Conservation (phyloP, 2,888 invertebrate genomes). For the Alsophila aescularia region DNA sequence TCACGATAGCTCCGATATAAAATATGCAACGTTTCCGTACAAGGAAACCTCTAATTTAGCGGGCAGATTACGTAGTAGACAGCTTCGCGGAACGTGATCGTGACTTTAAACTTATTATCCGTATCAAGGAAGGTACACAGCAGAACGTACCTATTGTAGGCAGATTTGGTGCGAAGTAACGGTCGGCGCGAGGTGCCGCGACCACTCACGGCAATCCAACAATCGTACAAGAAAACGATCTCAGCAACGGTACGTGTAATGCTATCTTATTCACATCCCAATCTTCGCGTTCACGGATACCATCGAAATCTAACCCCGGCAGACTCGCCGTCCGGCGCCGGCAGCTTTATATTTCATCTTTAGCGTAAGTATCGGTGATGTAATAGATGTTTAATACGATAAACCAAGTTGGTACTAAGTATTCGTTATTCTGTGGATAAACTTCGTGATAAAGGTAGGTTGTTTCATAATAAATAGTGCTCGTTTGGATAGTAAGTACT, state of each 20-base stretch:
- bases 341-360: constrained; percentile 37
- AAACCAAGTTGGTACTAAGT: no score
- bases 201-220: constrained; percentile 56
- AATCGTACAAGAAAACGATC: constrained; percentile 66
- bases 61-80: constrained; percentile 71
- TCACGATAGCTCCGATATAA: constrained; percentile 39
- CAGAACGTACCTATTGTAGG: constrained; percentile 74
- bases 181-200: constrained; percentile 51
- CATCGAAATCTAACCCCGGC: constrained; percentile 19
- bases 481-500: background rate
- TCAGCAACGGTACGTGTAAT: constrained; percentile 71
- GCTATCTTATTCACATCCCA: constrained; percentile 71
- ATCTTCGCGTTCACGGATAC: constrained; percentile 52
- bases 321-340: constrained; percentile 22
- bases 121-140: constrained; percentile 72
- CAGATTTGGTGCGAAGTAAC: constrained; percentile 81
- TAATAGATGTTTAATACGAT: no score
- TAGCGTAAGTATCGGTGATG: constrained; percentile 34
- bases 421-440: no score
- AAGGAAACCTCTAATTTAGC: constrained; percentile 74
- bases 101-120: constrained; percentile 80
- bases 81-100: constrained; percentile 71
- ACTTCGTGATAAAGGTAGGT: constrained; percentile 14
- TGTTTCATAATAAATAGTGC: background rate
- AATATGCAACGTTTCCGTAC: constrained; percentile 58